Base-by-base conservation (phyloP, 2,113 vertebrate genomes). In the Rhinichthys klamathensis region DNA sequence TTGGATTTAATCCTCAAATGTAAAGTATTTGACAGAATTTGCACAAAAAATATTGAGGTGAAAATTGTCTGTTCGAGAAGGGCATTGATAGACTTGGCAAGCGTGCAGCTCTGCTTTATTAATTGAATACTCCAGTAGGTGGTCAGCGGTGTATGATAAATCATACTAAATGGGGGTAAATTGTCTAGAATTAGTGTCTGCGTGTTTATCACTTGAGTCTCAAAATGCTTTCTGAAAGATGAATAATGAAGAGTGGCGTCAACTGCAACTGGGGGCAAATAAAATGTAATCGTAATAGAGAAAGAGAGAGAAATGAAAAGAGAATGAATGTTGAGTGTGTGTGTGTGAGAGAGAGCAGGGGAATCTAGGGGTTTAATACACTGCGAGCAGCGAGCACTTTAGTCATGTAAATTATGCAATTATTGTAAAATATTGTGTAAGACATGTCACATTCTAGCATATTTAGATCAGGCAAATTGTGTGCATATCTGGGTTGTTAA, bases 121-220 rank as follows among this genome's bases (percentile, higher is more conserved):
- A 79, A 84, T 88, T 76, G 69, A 82, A 86, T 75, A 61, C 46
- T 79, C 27, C 63, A 25, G 46, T 85, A 46, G 78, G 63, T 83
- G 86, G 87, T 84, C 89, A 82, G 84, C 23, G 38, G 58, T 38
- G 65, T 87, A 56, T 75, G 32, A 81, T 83, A 87, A 90, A 90
- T 88, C 81, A 81, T 61, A 46, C 49, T 80, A 83, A 90, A 90
- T 76, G 61, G 61, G 58, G 58, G 54, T 82, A 84, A 85, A 87
- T 70, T 87, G 85, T 75, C 74, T 67, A 51, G 77, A 49, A 85
- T 87, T 85, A 83, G 16, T 60, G 72, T 85, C 54, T 77, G n/a
- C 15, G 18, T 61, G 15, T 25, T 72, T 73, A 61, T 80, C 60
- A 12, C 49, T 38, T 1, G 61, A 75, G 61, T 77, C 61, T 84